Conservation (phyloP, 2,888 invertebrate genomes). For the Venusia cambrica region DNA sequence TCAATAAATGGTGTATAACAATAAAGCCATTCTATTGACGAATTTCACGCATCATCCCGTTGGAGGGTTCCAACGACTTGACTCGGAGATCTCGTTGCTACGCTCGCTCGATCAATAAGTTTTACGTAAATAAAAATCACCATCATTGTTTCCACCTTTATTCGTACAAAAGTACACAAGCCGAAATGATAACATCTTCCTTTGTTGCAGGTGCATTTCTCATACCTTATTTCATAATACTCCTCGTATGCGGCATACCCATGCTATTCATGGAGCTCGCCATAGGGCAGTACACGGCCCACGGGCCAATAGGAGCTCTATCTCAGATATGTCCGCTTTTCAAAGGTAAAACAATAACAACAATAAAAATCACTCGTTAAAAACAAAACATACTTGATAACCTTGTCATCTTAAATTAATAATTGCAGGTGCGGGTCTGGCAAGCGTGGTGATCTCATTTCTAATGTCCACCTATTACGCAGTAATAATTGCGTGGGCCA, state of each 20-base stretch:
- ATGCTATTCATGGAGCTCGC: constrained; percentile 96
- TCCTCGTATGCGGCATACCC: constrained; percentile 94
- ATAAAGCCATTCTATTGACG: no score
- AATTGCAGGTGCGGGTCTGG: constrained; percentile 93
- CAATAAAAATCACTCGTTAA: constrained; percentile 1
- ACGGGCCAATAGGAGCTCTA: constrained; percentile 95
- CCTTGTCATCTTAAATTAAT: no score
- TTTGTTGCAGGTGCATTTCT: constrained; percentile 92
- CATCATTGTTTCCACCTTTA: no score
- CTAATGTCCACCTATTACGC: constrained; percentile 97
- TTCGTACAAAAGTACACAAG: background rate
- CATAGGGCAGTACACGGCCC: constrained; percentile 94
- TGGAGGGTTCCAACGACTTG: no score
- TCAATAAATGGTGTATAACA: no score
- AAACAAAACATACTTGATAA: constrained; percentile 7
- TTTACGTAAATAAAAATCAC: no score
- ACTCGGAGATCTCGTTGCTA: no score
- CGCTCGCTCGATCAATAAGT: no score
- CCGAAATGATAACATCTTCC: background rate
- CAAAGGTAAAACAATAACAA: constrained; percentile 84
- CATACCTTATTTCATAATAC: constrained; percentile 95
- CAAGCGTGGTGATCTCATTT: constrained; percentile 96
- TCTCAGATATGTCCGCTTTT: constrained; percentile 95
- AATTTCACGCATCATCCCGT: no score
- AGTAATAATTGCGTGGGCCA: constrained; percentile 96